phyloP scores from a whole-genome alignment of 2,113 vertebrate genomes.

The Leuciscus idus region DNA sequence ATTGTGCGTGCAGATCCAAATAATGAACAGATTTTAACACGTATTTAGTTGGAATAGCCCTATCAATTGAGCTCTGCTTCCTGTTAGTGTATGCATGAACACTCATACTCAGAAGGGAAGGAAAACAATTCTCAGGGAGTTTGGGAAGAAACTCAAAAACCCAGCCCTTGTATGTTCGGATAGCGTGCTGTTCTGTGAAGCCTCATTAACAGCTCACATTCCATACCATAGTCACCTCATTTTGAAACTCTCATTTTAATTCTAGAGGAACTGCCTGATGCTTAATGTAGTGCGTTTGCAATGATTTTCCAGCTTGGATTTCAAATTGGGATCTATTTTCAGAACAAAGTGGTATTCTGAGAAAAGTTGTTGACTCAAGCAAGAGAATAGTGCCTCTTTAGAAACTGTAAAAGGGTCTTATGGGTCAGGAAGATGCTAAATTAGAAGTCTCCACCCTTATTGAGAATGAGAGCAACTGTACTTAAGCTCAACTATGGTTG shows the following conservation, averaged over 20 bases:
- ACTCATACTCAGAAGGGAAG: background rate
- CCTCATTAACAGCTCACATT: conserved; percentile 33
- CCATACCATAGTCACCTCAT: conserved; percentile 1
- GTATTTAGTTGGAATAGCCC: background rate
- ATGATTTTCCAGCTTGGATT: background rate
- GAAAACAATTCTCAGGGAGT: conserved; percentile 33
- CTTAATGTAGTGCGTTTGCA: conserved; percentile 20
- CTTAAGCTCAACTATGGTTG: background rate
- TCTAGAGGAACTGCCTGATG: background rate
- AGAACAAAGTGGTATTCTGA: background rate
- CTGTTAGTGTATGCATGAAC: conserved; percentile 19
- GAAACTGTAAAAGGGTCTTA: background rate
- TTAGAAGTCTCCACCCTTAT: background rate
- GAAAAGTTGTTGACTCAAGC: background rate
- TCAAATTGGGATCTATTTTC: conserved; percentile 7
- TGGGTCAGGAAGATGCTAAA: conserved; percentile 11
- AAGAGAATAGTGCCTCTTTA: background rate
- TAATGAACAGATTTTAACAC: background rate
- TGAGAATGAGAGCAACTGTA: background rate
- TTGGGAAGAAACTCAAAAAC: conserved; percentile 29
- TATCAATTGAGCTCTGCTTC: conserved; percentile 15
- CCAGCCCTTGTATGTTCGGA: conserved; percentile 15
- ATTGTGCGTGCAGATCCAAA: background rate
- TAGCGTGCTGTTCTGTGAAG: conserved; percentile 27
- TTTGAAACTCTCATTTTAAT: conserved; percentile 7